These are phyloP conservation scores for Dinocampus coccinellae DNA, from an alignment of 2,888 invertebrate genomes.

Conservation along the genomic window DNA sequence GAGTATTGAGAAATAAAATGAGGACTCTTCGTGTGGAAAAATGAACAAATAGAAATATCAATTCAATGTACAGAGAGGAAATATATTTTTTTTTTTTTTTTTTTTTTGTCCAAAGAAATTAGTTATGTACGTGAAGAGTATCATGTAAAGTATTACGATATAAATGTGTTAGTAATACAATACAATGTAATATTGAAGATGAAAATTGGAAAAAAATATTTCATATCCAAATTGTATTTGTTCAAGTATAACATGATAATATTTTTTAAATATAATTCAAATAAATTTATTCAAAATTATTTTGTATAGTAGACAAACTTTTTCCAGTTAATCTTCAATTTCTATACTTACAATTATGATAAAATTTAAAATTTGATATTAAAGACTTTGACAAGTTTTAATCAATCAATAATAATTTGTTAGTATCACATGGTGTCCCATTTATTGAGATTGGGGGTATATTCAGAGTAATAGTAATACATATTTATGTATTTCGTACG, in stretches of 20 bases:
- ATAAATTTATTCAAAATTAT: too few species aligned
- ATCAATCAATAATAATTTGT: too few species aligned
- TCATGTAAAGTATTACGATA: background rate
- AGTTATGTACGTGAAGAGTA: background rate
- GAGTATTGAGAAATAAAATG: slow-evolving; percentile 11
- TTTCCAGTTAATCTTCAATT: too few species aligned
- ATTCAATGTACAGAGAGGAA: background rate
- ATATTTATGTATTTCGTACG: too few species aligned
- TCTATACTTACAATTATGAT: too few species aligned
- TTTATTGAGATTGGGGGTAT: background rate
- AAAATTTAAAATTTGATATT: too few species aligned
- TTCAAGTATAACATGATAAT: background rate
- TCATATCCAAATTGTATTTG: background rate
- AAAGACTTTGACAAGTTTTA: too few species aligned
- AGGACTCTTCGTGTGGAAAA: slow-evolving; percentile 5
- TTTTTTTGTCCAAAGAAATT: too few species aligned
- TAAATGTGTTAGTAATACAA: background rate
- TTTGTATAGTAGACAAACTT: too few species aligned
- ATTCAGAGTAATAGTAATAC: too few species aligned
- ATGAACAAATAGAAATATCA: background rate
- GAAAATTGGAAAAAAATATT: background rate
- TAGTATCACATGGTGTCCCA: background rate
- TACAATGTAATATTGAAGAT: background rate
- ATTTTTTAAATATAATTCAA: too few species aligned
- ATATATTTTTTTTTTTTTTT: background rate